Base-by-base conservation (phyloP, 1,140 invertebrate genomes). In the Drosophila nikananu region DNA sequence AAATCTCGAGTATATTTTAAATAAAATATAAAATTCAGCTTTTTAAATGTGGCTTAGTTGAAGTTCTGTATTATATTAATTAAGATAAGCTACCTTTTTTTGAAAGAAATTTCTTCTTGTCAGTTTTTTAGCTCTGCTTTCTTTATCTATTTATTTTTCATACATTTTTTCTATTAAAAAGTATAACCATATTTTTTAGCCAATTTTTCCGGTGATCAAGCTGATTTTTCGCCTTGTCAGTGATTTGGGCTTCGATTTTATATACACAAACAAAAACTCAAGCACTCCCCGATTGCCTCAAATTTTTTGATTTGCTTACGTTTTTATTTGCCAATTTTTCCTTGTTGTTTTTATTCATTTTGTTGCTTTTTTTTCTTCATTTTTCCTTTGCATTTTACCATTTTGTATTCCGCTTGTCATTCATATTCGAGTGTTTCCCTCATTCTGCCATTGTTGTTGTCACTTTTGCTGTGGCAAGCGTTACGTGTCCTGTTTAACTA, bases 401-500 rank as follows among this genome's bases (percentile, higher is more conserved):
- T 67, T 71, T 71, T 68, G 63, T 77, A 77, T 77, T 78, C 65
- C 44, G 52, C 61, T 77, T 77, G 63, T 58, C 63, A 81, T 73
- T 82, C 84, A 89, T 89, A 89, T 89, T 89, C 81, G 80, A 89
- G 63, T 41, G 65, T 35, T 72, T 70, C 35, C 27, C 23, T 58
- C 39, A 23, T 48, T 15, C 15, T 17, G 23, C 15, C 32, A 3
- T 37, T 44, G 54, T 59, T 86, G 83, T 80, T 80, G 73, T 79
- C 61, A 49, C 71, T 81, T 74, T 89, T 84, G 86, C 81, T 83
- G 80, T 76, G 84, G 68, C 75, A 81, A 70, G 84, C 84, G 71
- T 76, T 89, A 89, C 84, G 84, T 89, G 84, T 83, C 66, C 74
- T 81, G 84, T 58, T 83, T 89, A 77, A 65, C 84, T 83, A 89